Conservation (phyloP, 1,140 invertebrate genomes). For the Drosophila teissieri region DNA sequence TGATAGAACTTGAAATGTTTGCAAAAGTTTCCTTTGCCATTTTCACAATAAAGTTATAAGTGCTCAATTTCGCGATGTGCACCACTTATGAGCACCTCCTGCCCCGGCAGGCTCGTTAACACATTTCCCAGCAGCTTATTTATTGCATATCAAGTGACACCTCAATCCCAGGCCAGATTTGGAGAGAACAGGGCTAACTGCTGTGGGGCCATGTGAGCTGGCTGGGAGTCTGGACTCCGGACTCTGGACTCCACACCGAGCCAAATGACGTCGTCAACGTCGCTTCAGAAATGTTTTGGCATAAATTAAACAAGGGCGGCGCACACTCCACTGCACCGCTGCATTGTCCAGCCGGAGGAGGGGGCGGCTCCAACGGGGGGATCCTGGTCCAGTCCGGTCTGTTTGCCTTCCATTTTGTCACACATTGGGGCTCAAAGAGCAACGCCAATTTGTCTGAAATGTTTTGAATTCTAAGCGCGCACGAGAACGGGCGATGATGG, state of each 20-base stretch:
- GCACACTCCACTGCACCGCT: constrained; percentile 23
- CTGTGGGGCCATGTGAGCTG: constrained; percentile 20
- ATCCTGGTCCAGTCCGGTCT: constrained; percentile 20
- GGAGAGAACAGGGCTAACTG: constrained; percentile 35
- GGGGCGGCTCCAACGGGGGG: neutral
- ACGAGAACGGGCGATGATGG: constrained; percentile 18
- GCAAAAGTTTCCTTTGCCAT: too few relatives aligned
- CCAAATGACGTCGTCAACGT: constrained; percentile 79
- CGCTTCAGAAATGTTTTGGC: constrained; percentile 74
- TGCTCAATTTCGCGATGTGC: constrained; percentile 3
- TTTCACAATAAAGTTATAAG: too few relatives aligned
- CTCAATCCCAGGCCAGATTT: constrained; percentile 43
- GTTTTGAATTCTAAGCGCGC: constrained; percentile 79
- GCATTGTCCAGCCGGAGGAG: constrained; percentile 57
- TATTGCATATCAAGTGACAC: constrained; percentile 80
- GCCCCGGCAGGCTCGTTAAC: constrained; percentile 64
- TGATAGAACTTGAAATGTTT: too few relatives aligned
- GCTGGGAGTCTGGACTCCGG: too few relatives aligned
- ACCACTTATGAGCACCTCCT: constrained; percentile 14
- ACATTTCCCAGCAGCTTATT: constrained; percentile 77
- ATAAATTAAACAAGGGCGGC: constrained; percentile 77
- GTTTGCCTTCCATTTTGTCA: constrained; percentile 80
- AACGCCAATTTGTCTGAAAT: constrained; percentile 82
- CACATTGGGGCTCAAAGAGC: constrained; percentile 74
- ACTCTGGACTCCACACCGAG: neutral